phyloP scores from a whole-genome alignment of 2,797 vertebrate species.

The Anisognathus igniventris region DNA sequence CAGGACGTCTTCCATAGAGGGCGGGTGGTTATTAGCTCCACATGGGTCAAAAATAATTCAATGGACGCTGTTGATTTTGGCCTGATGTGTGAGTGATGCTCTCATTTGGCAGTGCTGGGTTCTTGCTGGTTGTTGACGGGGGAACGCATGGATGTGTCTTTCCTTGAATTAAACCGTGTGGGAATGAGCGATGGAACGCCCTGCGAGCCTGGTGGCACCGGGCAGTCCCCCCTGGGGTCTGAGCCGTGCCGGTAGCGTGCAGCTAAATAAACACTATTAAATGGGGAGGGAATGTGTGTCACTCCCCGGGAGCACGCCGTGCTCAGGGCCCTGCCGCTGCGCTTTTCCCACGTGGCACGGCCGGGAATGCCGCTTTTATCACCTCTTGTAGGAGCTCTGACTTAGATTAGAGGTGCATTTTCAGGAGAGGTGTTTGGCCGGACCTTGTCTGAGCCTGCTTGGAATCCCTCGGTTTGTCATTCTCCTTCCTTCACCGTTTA shows the following conservation, averaged over 20 bases:
- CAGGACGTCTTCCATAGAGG: fast-evolving
- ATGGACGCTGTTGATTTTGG: not conserved
- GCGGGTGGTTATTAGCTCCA: not conserved
- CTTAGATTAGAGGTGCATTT: fast-evolving
- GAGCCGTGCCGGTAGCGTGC: not conserved
- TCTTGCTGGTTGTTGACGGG: not conserved
- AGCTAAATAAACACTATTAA: not conserved
- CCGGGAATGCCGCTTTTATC: not conserved
- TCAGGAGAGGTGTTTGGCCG: fast-evolving
- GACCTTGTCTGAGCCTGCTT: not conserved
- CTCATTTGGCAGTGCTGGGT: not conserved
- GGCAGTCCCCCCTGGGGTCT: fast-evolving
- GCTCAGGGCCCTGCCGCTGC: fast-evolving
- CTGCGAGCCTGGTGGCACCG: fast-evolving
- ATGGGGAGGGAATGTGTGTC: not conserved
- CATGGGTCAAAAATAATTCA: not conserved
- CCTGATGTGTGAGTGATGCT: not conserved
- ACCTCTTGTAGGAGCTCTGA: fast-evolving
- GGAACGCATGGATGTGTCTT: fast-evolving
- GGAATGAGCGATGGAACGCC: fast-evolving
- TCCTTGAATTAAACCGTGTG: fast-evolving
- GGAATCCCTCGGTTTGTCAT: fast-evolving
- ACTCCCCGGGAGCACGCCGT: fast-evolving
- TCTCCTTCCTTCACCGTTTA: not conserved
- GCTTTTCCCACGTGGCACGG: not conserved